Evolutionary conservation across 2,888 invertebrate genomes (phyloP), one percentile per base, ranked within the genome.

Genomic region (Cheilosia soror): DNA sequence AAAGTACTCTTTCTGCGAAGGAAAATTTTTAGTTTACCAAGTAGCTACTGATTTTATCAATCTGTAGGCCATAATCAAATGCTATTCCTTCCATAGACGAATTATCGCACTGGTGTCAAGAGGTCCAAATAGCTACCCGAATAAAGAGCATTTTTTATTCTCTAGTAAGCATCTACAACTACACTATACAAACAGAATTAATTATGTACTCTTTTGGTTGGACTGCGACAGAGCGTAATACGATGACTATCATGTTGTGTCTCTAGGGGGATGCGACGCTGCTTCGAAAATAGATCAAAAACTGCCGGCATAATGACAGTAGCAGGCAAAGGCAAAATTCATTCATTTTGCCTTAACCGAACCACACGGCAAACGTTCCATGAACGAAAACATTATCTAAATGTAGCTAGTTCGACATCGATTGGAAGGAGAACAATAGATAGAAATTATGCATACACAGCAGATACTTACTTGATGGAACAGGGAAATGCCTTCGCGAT

Each of bases 301-400:
- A 72, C 79, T 80, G 62, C 80, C 80, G 80, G 80, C 80, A 20
- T 58, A 51, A 79, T 69, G 69, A 78, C 68, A 81, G 25, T 27
- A 42, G 31, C 72, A 66, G 57, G 11, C 33, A 53, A 13, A 29
- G 60, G 11, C 33, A 53, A 13, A 29, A 53, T 33, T n/a, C 49
- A 31, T 42, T 40, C 31, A 33, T 15, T n/a, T 11, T 25, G 31
- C 29, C 20, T 20, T 20, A 6, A 29, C 4, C 40, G 20, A 6
- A 29, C 4, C 40, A 13, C 44, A 47, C 7, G 44, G 44, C 15
- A 15, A 47, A 49, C 25, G 20, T 20, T 20, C 20, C 20, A 20
- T 20, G 20, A 20, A 20, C 20, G 20, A 20, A 20, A 20, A 76
- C 11, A 11, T 37, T 11, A 37, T 37, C 11, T 37, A 11, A 37